These are phyloP conservation scores for Urocyon cinereoargenteus DNA, from an alignment of 2,797 vertebrate genomes.

Conservation along the genomic window DNA sequence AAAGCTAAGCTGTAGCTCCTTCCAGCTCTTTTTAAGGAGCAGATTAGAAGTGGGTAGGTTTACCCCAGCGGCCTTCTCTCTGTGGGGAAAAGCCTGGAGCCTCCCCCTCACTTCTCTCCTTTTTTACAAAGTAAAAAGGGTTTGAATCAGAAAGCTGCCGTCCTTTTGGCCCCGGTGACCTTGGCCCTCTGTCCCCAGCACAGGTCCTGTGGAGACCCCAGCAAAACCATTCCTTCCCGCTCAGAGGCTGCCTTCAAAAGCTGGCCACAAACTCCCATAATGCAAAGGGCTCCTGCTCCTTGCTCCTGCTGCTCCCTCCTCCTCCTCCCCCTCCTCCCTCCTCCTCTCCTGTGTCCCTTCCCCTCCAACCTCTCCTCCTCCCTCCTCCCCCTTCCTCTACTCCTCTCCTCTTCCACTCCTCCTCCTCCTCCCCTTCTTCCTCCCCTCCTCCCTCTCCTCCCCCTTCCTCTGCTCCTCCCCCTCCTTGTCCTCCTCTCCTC, in stretches of 20 bases:
- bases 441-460: not conserved
- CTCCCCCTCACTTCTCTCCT: constrained; percentile 48
- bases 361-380: too few relatives aligned
- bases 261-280: not conserved
- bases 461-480: not conserved
- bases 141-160: not conserved
- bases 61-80: constrained; percentile 66
- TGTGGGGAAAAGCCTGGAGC: not conserved
- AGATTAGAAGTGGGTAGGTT: constrained; percentile 60
- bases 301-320: not conserved
- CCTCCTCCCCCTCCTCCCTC: too few relatives aligned
- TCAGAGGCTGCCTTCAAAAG: not conserved
- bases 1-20: constrained; percentile 29
- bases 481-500: too few relatives aligned
- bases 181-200: not conserved
- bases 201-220: not conserved
- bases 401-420: too few relatives aligned
- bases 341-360: fast-evolving
- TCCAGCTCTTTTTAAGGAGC: constrained; percentile 54
- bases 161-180: not conserved
- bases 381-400: too few relatives aligned
- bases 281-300: not conserved
- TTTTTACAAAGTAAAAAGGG: not conserved
- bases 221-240: not conserved
- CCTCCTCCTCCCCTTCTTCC: too few relatives aligned